These are phyloP conservation scores for Crotalus helleri DNA, from an alignment of 2,113 vertebrate genomes.

Conservation along the genomic window DNA sequence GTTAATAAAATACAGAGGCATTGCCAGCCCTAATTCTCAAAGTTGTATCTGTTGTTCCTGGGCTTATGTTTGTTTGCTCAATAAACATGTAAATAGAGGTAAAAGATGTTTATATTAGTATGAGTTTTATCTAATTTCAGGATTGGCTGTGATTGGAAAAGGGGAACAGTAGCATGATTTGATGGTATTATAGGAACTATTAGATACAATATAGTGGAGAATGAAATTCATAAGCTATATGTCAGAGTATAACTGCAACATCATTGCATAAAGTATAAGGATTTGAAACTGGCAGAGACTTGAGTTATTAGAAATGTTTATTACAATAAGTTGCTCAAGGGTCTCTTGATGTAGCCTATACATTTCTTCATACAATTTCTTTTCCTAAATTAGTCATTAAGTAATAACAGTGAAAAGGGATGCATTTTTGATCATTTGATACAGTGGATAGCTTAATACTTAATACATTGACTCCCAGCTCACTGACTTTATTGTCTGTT, in stretches of 20 bases:
- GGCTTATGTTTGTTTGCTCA: not conserved
- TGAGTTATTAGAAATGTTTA: not conserved
- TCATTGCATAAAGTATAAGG: not conserved
- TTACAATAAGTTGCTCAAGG: not conserved
- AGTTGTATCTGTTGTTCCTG: not conserved
- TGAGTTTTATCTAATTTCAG: not conserved
- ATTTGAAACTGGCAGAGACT: not conserved
- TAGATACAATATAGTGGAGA: not conserved
- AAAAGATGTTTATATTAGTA: not conserved
- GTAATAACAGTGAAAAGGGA: not conserved
- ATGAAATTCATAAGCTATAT: not conserved
- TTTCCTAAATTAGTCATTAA: not conserved
- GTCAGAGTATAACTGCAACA: not conserved
- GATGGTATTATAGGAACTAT: not conserved
- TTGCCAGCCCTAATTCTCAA: not conserved
- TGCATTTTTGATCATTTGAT: not conserved
- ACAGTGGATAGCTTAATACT: not conserved
- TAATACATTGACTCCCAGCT: not conserved
- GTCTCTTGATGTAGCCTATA: not conserved
- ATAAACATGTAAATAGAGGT: not conserved
- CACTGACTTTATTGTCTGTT: not conserved
- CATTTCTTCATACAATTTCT: not conserved
- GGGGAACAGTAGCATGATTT: not conserved
- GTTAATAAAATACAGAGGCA: not conserved
- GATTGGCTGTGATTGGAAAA: not conserved